Evolutionary conservation across 1,140 invertebrate genomes (phyloP).

Genomic region (Plodia interpunctella): DNA sequence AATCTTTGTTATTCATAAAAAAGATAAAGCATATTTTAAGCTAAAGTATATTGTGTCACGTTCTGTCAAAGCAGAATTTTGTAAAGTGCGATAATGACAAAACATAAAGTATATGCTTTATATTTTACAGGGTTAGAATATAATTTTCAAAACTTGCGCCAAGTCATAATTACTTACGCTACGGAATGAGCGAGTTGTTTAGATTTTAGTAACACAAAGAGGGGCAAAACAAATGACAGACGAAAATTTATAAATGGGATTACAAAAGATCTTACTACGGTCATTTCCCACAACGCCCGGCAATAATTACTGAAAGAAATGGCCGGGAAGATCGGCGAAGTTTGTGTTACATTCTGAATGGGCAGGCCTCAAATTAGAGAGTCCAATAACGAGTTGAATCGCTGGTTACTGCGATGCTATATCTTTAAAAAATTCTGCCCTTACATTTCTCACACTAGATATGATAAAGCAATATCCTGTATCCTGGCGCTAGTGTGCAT

Average conservation of each 20-base stretch:
- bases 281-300: conserved; percentile 42
- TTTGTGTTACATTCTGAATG: conserved; percentile 27
- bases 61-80: too few relatives aligned
- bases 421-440: too few relatives aligned
- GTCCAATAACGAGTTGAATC: not conserved
- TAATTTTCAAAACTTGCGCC: conserved; percentile 20
- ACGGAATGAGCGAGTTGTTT: conserved; percentile 16
- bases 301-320: conserved; percentile 51
- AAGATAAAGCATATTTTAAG: too few relatives aligned
- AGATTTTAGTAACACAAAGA: conserved; percentile 16
- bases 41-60: too few relatives aligned
- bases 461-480: too few relatives aligned
- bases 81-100: too few relatives aligned
- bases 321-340: conserved; percentile 30
- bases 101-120: too few relatives aligned
- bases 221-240: conserved; percentile 48
- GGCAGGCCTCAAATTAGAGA: not conserved
- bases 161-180: conserved; percentile 20
- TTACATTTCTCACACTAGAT: too few relatives aligned
- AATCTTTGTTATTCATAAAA: too few relatives aligned
- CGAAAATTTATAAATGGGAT: conserved; percentile 64
- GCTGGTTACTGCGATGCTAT: too few relatives aligned
- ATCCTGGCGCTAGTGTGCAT: too few relatives aligned
- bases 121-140: not conserved
- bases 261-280: conserved; percentile 56